Evolutionary conservation across 2,888 invertebrate species (phyloP), one percentile per base, ranked within the genome.

Genomic region (Ochropleura plecta): DNA sequence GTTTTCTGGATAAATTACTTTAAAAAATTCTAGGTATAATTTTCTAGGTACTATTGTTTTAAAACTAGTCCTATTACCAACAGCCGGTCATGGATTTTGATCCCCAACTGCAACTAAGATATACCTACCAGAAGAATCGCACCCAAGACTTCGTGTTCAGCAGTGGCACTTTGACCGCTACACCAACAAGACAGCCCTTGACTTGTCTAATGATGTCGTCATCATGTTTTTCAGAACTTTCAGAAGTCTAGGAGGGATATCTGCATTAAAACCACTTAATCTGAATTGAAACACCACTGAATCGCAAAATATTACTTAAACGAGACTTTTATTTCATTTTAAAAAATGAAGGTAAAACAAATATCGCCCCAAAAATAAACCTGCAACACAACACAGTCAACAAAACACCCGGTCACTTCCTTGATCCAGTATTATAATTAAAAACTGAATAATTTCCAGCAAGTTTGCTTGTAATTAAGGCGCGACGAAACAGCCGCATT

Each of bases 361-460:
- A 59, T 16, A 73, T 5, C 3, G 10, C 3, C 0, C 5, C 8
- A 1, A 55, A 64, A 53, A 62, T 40, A 63, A 65, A 44, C 7
- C 46, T 20, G 12, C 6, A 65, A 70, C 30, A 57, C 20, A 12
- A 60, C 12, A 64, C 53, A 68, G 18, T 44, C 30, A 30, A 62
- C 51, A 73, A 76, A 65, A 75, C 76, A 57, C 76, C 64, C 76
- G 76, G 79, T 76, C 77, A 81, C 78, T 88, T 86, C 84, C 85
- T 89, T 86, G 82, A 86, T 85, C 86, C 85, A 69, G 77, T 85
- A 87, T 86, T 89, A 87, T 90, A 89, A 90, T 90, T 87, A 89
- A 90, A 88, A 89, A 88, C 87, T 90, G 88, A 90, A 90, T 90
- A 88, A 90, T 90, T 89, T 75, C 71, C 82, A 85, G 79, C 85